Conservation (phyloP, 2,888 invertebrate species). For the Himalopsyche kuldschensis region DNA sequence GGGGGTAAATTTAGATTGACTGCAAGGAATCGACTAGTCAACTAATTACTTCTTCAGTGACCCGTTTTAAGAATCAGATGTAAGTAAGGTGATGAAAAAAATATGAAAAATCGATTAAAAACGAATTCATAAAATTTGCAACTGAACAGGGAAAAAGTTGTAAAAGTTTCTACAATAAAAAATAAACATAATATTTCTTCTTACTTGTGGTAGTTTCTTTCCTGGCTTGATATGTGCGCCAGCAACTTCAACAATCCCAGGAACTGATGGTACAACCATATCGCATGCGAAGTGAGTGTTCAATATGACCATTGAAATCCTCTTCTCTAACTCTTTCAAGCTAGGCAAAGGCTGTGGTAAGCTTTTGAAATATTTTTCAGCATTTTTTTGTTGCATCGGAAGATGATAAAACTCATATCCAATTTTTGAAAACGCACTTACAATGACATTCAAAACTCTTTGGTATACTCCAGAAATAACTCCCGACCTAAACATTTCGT, state of each 20-base stretch:
- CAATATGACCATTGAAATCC: conserved; percentile 52
- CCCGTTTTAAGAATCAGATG: too few relatives aligned
- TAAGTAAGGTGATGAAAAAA: too few relatives aligned
- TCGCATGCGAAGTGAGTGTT: conserved; percentile 59
- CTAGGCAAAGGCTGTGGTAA: conserved; percentile 50
- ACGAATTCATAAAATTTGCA: too few relatives aligned
- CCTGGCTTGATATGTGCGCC: conserved; percentile 56
- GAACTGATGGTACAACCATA: conserved; percentile 54
- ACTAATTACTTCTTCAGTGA: too few relatives aligned
- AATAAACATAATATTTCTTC: conserved; percentile 25
- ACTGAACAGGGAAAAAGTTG: too few relatives aligned
- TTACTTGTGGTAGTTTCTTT: conserved; percentile 47
- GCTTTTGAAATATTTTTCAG: conserved; percentile 45
- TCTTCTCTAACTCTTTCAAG: conserved; percentile 50
- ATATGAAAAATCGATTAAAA: too few relatives aligned
- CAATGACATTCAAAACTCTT: conserved; percentile 49
- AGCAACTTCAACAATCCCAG: conserved; percentile 62
- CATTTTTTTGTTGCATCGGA: conserved; percentile 46
- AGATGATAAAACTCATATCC: conserved; percentile 45
- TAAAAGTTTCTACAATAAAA: too few relatives aligned
- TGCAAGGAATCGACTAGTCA: too few relatives aligned
- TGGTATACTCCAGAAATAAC: conserved; percentile 53
- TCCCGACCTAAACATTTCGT: conserved; percentile 46
- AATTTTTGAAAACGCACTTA: conserved; percentile 46
- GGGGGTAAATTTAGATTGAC: too few relatives aligned